Percentiles rank a stretch among this genome's conserved stretches.
These are phyloP conservation scores for Champsocephalus gunnari DNA, from an alignment of 2,797 vertebrate species.

Conservation along the genomic window DNA sequence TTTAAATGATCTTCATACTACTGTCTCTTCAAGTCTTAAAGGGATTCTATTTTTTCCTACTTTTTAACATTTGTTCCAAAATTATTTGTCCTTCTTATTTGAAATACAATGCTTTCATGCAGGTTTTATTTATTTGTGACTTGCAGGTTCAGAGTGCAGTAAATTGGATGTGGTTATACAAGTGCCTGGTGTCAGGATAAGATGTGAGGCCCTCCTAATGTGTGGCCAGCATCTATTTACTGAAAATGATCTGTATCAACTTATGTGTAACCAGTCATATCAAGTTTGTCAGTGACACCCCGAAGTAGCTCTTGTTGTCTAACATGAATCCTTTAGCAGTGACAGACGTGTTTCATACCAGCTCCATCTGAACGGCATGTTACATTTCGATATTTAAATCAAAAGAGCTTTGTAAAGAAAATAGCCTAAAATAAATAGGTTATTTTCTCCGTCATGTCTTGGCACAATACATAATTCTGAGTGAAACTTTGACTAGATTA, in stretches of 20 bases:
- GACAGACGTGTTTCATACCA: slow-evolving; percentile 35
- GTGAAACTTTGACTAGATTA: slow-evolving; percentile 25
- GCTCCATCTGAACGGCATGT: slow-evolving; percentile 58
- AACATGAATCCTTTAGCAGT: slow-evolving; percentile 39
- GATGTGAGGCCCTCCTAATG: slow-evolving; percentile 39
- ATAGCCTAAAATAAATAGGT: slow-evolving; percentile 19
- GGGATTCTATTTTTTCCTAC: background rate
- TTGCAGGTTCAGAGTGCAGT: slow-evolving; percentile 66
- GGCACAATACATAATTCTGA: background rate
- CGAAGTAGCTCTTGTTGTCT: slow-evolving; percentile 44
- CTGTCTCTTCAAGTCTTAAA: slow-evolving; percentile 23
- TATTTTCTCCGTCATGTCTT: slow-evolving; percentile 25
- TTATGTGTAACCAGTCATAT: slow-evolving; percentile 46
- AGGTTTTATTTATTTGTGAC: slow-evolving; percentile 68
- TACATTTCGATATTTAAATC: slow-evolving; percentile 33
- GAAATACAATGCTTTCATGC: slow-evolving; percentile 33
- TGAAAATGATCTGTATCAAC: slow-evolving; percentile 48
- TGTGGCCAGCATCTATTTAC: slow-evolving; percentile 53
- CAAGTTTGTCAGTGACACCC: slow-evolving; percentile 36
- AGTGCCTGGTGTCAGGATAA: slow-evolving; percentile 79
- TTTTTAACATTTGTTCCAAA: slow-evolving; percentile 51
- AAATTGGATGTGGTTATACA: slow-evolving; percentile 69
- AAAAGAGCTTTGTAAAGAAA: slow-evolving; percentile 33
- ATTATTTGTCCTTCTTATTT: slow-evolving; percentile 51
- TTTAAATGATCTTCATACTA: slow-evolving; percentile 20